Evolutionary conservation across 2,797 vertebrate genomes (phyloP).

Genomic region (Amblyopsis hoosieri): DNA sequence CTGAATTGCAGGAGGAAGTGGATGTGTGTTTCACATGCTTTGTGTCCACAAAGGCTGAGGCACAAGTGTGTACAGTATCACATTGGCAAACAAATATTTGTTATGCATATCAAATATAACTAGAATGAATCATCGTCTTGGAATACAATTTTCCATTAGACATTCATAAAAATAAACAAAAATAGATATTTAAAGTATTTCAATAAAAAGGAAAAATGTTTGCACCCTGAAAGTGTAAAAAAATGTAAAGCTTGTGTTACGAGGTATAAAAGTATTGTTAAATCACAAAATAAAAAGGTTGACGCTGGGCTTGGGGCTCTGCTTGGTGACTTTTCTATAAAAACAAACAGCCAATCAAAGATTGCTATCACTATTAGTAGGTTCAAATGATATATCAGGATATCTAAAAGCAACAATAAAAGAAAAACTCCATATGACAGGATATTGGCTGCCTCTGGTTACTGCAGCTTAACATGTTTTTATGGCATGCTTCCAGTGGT

Average conservation of each 20-base stretch:
- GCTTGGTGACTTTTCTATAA: not conserved
- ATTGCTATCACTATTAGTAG: not conserved
- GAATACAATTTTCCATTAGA: not conserved
- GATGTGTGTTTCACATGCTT: not conserved
- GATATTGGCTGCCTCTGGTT: not conserved
- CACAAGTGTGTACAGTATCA: not conserved
- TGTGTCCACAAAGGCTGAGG: not conserved
- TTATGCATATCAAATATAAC: not conserved
- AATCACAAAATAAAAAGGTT: too few species aligned
- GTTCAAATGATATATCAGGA: not conserved
- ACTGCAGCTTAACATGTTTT: not conserved
- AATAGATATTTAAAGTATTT: not conserved
- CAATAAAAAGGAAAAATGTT: not conserved
- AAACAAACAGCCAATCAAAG: not conserved
- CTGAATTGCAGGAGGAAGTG: too few species aligned
- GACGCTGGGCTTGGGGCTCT: too few species aligned
- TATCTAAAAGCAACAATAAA: not conserved
- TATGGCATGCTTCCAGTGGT: not conserved
- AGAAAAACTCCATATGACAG: not conserved
- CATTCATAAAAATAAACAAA: not conserved
- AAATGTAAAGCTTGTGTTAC: not conserved
- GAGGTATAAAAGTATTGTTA: too few species aligned
- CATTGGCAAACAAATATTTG: not conserved
- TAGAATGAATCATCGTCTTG: too few species aligned
- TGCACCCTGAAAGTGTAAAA: too few species aligned